These are phyloP conservation scores for Brachyalestes nurse DNA, from an alignment of 2,797 vertebrate species.

Conservation along the genomic window DNA sequence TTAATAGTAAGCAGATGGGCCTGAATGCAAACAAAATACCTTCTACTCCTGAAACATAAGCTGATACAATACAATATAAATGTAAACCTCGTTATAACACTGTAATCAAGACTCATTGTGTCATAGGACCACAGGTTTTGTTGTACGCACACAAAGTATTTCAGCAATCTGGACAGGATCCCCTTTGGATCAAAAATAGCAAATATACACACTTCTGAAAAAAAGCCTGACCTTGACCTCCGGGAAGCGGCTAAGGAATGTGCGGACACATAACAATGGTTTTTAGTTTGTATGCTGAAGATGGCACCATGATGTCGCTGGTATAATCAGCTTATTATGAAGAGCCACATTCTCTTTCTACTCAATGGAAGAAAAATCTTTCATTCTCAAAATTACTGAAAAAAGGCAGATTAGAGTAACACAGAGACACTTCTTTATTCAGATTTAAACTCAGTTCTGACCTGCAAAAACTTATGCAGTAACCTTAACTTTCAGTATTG, in stretches of 20 bases:
- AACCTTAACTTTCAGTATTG: background rate
- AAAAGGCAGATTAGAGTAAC: background rate
- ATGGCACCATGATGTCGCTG: background rate
- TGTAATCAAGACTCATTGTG: slow-evolving; percentile 54
- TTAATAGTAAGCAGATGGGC: slow-evolving; percentile 1
- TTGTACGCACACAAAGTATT: slow-evolving; percentile 58
- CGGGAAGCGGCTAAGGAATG: slow-evolving; percentile 39
- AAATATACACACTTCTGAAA: slow-evolving; percentile 44
- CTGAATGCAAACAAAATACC: slow-evolving; percentile 44
- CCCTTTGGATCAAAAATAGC: slow-evolving; percentile 56
- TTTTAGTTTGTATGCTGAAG: background rate
- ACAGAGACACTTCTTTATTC: background rate
- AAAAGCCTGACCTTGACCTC: slow-evolving; percentile 41
- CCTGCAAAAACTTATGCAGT: background rate
- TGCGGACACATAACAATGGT: slow-evolving; percentile 23
- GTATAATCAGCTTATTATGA: background rate
- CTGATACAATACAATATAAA: slow-evolving; percentile 37
- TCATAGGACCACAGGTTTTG: slow-evolving; percentile 49
- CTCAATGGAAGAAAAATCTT: background rate
- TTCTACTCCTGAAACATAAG: slow-evolving; percentile 15
- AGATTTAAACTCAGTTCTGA: too few relatives aligned
- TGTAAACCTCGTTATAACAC: slow-evolving; percentile 52
- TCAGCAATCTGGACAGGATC: slow-evolving; percentile 55
- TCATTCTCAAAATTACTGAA: background rate
- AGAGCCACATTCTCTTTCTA: background rate